A percentile compares a stretch with the other conserved stretches of the same genome.
phyloP scores from a whole-genome alignment of 1,140 invertebrate genomes.

The Drosophila kohkoa region DNA sequence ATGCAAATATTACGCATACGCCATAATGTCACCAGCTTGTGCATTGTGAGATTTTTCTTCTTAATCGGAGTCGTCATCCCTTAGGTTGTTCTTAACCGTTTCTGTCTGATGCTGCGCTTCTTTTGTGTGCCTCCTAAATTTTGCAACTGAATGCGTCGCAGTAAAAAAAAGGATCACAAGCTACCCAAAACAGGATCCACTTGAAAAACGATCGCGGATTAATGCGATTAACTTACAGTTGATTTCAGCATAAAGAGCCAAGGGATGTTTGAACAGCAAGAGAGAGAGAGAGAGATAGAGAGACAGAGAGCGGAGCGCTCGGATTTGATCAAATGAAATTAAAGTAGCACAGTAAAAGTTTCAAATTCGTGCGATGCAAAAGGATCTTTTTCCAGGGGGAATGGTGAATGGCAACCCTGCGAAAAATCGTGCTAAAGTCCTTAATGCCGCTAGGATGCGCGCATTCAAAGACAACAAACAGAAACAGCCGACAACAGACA shows the following conservation, averaged over 20 bases:
- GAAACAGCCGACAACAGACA: conserved; percentile 34
- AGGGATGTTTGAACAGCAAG: not conserved
- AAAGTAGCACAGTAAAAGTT: conserved; percentile 62
- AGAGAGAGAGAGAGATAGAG: no score
- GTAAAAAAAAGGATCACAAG: conserved; percentile 53
- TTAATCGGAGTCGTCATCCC: conserved; percentile 23
- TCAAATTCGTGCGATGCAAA: conserved; percentile 46
- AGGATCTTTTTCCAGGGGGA: conserved; percentile 34
- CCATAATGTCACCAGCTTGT: not conserved
- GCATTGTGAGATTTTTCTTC: not conserved
- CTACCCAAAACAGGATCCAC: conserved; percentile 44
- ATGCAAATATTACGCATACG: conserved; percentile 40
- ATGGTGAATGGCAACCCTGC: conserved; percentile 40
- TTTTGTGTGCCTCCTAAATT: conserved; percentile 47
- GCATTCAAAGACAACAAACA: conserved; percentile 67
- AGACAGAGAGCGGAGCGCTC: conserved; percentile 4
- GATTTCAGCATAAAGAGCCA: conserved; percentile 64
- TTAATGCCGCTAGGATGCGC: conserved; percentile 75
- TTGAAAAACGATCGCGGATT: conserved; percentile 80
- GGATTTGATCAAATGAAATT: conserved; percentile 25
- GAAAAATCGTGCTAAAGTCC: conserved; percentile 78
- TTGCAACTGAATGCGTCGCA: conserved; percentile 58
- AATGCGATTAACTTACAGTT: conserved; percentile 81
- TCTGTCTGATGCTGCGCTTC: conserved; percentile 18
- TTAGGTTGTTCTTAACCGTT: not conserved